Percentiles rank a stretch among this genome's conserved stretches.
Evolutionary conservation across 2,888 invertebrate genomes (phyloP).

Genomic region (Cylindroiulus punctatus): DNA sequence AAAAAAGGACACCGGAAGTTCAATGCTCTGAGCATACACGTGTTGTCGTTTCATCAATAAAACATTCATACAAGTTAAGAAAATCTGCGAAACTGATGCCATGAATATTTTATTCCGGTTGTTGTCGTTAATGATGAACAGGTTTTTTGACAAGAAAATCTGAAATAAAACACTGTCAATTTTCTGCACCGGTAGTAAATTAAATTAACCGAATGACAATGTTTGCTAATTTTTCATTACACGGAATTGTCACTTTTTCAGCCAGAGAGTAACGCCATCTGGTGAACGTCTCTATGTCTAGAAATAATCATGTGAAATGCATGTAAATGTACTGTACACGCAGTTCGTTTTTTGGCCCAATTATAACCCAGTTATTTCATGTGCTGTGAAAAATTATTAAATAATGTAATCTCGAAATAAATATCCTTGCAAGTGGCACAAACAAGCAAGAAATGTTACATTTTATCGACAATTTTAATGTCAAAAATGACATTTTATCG

Average conservation of each 20-base stretch:
- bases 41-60: not conserved
- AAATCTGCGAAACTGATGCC: not conserved
- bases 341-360: too few species aligned
- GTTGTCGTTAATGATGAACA: not conserved
- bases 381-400: too few species aligned
- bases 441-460: too few species aligned
- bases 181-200: not conserved
- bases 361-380: too few species aligned
- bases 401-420: too few species aligned
- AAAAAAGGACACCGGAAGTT: not conserved
- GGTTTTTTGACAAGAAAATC: not conserved
- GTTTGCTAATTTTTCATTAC: not conserved
- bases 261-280: not conserved
- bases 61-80: not conserved
- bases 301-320: too few species aligned
- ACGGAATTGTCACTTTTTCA: not conserved
- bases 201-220: not conserved
- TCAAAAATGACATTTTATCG: too few species aligned
- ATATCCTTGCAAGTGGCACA: too few species aligned
- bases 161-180: not conserved
- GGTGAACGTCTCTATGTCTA: too few species aligned
- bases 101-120: slow-evolving; percentile 19
- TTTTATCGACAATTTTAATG: too few species aligned
- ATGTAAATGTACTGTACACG: too few species aligned
- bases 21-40: slow-evolving; percentile 14